Evolutionary conservation across 2,888 invertebrate genomes (phyloP).

Genomic region (Arge pagana): DNA sequence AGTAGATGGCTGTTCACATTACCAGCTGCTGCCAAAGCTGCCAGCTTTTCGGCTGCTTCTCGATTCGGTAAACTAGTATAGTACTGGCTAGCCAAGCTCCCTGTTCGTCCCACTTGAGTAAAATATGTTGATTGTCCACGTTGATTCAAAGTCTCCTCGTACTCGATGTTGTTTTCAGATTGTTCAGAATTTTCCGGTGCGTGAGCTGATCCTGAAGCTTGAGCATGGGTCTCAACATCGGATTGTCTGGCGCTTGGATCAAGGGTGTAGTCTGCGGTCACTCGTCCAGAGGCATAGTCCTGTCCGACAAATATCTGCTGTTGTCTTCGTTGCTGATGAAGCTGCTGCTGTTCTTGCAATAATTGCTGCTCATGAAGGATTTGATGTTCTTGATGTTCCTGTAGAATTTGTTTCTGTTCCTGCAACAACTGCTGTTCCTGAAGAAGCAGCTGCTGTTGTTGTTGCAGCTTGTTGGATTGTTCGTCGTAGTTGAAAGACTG

Average conservation of each 20-base stretch:
- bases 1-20: slow-evolving; percentile 58
- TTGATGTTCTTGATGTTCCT: slow-evolving; percentile 27
- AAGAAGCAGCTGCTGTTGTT: slow-evolving; percentile 45
- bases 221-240: slow-evolving; percentile 16
- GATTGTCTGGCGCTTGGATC: slow-evolving; percentile 36
- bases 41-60: slow-evolving; percentile 66
- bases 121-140: slow-evolving; percentile 57
- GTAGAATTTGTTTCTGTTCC: slow-evolving; percentile 31
- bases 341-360: slow-evolving; percentile 31
- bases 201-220: slow-evolving; percentile 20
- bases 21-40: slow-evolving; percentile 64
- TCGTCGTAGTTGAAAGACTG: slow-evolving; percentile 54
- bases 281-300: slow-evolving; percentile 45
- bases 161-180: slow-evolving; percentile 48
- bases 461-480: slow-evolving; percentile 46
- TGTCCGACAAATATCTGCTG: slow-evolving; percentile 49
- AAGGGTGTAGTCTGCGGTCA: slow-evolving; percentile 49
- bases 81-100: slow-evolving; percentile 45
- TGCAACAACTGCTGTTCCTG: slow-evolving; percentile 37
- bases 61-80: slow-evolving; percentile 68
- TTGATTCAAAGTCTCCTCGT: slow-evolving; percentile 37
- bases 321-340: slow-evolving; percentile 26
- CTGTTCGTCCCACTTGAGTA: slow-evolving; percentile 59
- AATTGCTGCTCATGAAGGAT: slow-evolving; percentile 39
- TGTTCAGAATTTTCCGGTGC: slow-evolving; percentile 35